These are phyloP conservation scores for Cyaniris semiargus DNA, from an alignment of 2,888 invertebrate species.

Conservation along the genomic window DNA sequence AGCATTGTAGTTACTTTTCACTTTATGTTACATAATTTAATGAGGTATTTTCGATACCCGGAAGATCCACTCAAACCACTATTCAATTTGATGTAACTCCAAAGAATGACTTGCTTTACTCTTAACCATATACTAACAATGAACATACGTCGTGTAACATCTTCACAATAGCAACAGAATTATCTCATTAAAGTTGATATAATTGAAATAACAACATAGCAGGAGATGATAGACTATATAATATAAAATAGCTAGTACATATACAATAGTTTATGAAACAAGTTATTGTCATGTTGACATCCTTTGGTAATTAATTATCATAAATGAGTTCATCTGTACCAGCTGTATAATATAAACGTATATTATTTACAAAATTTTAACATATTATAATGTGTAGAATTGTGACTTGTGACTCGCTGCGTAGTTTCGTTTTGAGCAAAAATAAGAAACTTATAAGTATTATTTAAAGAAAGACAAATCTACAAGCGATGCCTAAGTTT, in stretches of 20 bases:
- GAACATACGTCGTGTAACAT: background rate
- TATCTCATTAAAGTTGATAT: constrained; percentile 12
- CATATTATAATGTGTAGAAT: too few relatives aligned
- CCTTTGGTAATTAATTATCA: background rate
- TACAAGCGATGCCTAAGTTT: too few relatives aligned
- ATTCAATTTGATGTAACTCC: background rate
- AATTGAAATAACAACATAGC: background rate
- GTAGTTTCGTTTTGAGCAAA: too few relatives aligned
- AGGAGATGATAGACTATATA: constrained; percentile 11
- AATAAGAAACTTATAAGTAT: too few relatives aligned
- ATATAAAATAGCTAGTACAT: too few relatives aligned
- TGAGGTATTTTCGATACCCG: background rate
- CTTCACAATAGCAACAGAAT: background rate
- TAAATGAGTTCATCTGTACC: background rate
- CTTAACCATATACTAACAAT: background rate
- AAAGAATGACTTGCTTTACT: constrained; percentile 5
- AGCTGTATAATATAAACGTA: background rate
- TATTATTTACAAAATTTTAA: background rate
- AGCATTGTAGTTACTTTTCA: background rate
- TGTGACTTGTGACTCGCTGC: too few relatives aligned
- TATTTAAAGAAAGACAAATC: too few relatives aligned
- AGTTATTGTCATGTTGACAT: background rate
- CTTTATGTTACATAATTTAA: background rate
- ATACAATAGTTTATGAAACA: background rate
- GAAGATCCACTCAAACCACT: background rate